Conservation (phyloP, 2,797 vertebrate genomes). For the Gambelia wislizenii region DNA sequence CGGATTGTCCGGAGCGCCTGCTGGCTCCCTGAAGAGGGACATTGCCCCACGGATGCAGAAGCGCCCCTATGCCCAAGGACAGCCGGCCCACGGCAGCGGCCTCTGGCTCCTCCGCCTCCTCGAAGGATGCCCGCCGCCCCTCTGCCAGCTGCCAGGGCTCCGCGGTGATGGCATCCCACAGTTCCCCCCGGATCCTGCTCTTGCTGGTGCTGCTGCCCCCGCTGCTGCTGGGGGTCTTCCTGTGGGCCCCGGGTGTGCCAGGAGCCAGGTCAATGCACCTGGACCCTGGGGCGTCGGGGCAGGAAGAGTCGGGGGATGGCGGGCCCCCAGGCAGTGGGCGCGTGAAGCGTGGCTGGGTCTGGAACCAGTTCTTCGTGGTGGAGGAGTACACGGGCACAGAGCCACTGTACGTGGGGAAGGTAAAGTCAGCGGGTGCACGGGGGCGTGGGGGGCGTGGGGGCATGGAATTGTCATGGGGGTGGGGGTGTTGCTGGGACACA, state of each 20-base stretch:
- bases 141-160: constrained; percentile 46
- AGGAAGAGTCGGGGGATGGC: constrained; percentile 69
- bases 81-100: fast-evolving
- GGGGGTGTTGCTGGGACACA: neutral
- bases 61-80: neutral
- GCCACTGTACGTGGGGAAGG: constrained; percentile 97
- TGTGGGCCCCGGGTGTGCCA: constrained; percentile 66
- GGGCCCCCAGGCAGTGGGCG: constrained; percentile 81
- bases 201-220: neutral
- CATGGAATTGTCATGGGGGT: neutral
- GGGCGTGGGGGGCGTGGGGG: neutral
- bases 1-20: neutral
- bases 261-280: constrained; percentile 60
- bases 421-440: constrained; percentile 68
- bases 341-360: constrained; percentile 98
- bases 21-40: constrained; percentile 12
- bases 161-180: constrained; percentile 45
- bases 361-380: constrained; percentile 99
- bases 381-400: constrained; percentile 99
- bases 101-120: neutral
- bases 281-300: neutral
- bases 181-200: constrained; percentile 46
- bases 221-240: constrained; percentile 69
- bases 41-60: constrained; percentile 8
- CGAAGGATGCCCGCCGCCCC: constrained; percentile 33